A percentile compares a stretch with the other conserved stretches of the same genome.
phyloP scores from a whole-genome alignment of 2,888 invertebrate species.

The Melanotus villosus region DNA sequence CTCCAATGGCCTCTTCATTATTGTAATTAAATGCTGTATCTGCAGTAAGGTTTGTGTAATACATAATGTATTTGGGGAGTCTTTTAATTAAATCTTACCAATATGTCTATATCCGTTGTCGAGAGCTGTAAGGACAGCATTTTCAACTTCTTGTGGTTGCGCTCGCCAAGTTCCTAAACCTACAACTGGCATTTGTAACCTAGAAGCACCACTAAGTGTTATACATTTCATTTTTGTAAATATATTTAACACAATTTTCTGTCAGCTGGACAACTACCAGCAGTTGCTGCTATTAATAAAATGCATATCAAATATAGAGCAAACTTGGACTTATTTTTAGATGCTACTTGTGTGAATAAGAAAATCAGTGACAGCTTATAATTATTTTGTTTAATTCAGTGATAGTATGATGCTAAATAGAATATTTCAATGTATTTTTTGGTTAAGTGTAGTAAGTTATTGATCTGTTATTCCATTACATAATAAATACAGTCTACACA shows the following conservation, averaged over 20 bases:
- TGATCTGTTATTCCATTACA: constrained; percentile 4
- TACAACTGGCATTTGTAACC: constrained; percentile 76
- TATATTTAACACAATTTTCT: not conserved
- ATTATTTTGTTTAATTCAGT: constrained; percentile 29
- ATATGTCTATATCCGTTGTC: constrained; percentile 81
- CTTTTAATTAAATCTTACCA: constrained; percentile 65
- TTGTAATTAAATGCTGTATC: constrained; percentile 87
- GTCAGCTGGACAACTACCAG: not conserved
- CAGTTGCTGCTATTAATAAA: constrained; percentile 8
- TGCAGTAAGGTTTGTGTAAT: constrained; percentile 57
- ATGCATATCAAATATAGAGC: not conserved
- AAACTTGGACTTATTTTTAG: constrained; percentile 23
- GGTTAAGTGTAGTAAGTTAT: constrained; percentile 22
- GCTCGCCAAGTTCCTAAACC: constrained; percentile 85
- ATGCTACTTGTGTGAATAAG: constrained; percentile 5
- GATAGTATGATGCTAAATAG: constrained; percentile 23
- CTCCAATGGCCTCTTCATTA: constrained; percentile 83
- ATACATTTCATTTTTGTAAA: constrained; percentile 66
- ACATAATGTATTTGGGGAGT: not conserved
- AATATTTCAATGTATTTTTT: constrained; percentile 2
- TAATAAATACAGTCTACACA: too few species aligned
- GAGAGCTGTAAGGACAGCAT: constrained; percentile 76
- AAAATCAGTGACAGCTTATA: constrained; percentile 9
- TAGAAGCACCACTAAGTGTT: constrained; percentile 69
- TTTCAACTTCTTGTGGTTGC: constrained; percentile 75